Evolutionary conservation across 2,888 invertebrate genomes (phyloP).

Genomic region (Aethes cnicana): DNA sequence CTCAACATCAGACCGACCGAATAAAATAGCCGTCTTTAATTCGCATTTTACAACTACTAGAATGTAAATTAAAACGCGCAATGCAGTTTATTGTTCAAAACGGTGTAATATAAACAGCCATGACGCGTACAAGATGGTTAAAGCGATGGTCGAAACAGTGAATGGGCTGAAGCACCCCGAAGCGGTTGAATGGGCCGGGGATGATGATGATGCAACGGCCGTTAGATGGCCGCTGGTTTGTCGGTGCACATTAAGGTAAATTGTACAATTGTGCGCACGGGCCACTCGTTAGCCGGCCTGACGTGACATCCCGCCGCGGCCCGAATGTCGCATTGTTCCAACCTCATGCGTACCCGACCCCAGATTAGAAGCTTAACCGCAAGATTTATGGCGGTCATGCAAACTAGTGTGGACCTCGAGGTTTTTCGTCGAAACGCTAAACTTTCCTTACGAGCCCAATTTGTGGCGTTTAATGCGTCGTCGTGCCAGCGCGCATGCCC

Average conservation of each 20-base stretch:
- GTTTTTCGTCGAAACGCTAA: constrained; percentile 74
- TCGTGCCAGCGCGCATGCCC: constrained; percentile 74
- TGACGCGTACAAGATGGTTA: constrained; percentile 26
- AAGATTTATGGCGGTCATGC: constrained; percentile 73
- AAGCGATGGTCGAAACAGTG: constrained; percentile 8
- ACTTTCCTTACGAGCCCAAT: constrained; percentile 75
- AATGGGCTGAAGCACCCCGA: constrained; percentile 1
- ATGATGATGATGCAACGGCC: constrained; percentile 19
- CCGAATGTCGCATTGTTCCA: constrained; percentile 76
- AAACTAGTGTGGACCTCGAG: constrained; percentile 64
- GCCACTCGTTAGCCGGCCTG: constrained; percentile 72
- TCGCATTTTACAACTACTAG: constrained; percentile 24
- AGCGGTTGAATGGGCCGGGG: constrained; percentile 13
- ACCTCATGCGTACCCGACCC: constrained; percentile 72
- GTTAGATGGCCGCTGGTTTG: constrained; percentile 61
- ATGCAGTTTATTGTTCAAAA: constrained; percentile 36
- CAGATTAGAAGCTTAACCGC: constrained; percentile 71
- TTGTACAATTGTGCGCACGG: constrained; percentile 79
- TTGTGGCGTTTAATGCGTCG: constrained; percentile 73
- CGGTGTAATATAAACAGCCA: constrained; percentile 32
- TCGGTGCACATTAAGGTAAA: constrained; percentile 77
- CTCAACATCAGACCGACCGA: constrained; percentile 37
- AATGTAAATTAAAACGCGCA: constrained; percentile 40
- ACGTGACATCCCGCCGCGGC: constrained; percentile 60
- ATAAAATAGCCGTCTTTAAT: constrained; percentile 27